Evolutionary conservation across 2,113 vertebrate genomes (phyloP), one percentile per base, ranked within the genome.

Genomic region (Syrmaticus mikado): DNA sequence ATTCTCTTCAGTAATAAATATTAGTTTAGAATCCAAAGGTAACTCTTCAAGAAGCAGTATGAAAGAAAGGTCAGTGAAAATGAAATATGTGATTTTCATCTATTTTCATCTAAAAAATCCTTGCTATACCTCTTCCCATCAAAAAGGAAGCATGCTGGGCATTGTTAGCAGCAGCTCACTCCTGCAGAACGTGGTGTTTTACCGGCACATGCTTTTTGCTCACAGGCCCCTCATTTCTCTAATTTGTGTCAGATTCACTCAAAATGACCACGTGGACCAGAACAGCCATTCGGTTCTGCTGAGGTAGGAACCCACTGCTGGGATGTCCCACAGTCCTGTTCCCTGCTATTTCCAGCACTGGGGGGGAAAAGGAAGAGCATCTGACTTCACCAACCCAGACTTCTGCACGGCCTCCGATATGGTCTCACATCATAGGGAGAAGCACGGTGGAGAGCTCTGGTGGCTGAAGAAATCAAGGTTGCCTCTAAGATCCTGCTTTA

Each of bases 221-320:
- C 53, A 27, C 43, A 2, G 10, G 8, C 13, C 13, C 22, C 27
- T 79, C 43, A 22, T 41, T 46, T 62, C 62, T 71, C 32, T 40
- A 38, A 5, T 15, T 41, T 6, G 4, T 1, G 34, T 30, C 25
- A 64, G 50, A 65, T 45, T 45, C 43, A 18, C 17, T 45, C 16
- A 70, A 60, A 32, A 46, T 53, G 38, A 38, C 38, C 38, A 18
- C 15, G 41, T 10, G 0, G 0, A 6, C 62, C 53, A 43, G 46
- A 52, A 28, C 6, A 68, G 58, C 24, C 72, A n/a, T 4, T 50
- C 36, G 24, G 55, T 34, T 38, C 52, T 19, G 27, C 1, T 25
- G 45, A 38, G 38, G 38, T 38, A 38, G 38, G 38, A 38, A 38
- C 38, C 38, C 38, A 38, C 38, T 38, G 38, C 38, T 38, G 38